A percentile compares a stretch with the other conserved stretches of the same genome.
Conservation (phyloP, 2,888 invertebrate species). For the Ornithoptera priamus region DNA sequence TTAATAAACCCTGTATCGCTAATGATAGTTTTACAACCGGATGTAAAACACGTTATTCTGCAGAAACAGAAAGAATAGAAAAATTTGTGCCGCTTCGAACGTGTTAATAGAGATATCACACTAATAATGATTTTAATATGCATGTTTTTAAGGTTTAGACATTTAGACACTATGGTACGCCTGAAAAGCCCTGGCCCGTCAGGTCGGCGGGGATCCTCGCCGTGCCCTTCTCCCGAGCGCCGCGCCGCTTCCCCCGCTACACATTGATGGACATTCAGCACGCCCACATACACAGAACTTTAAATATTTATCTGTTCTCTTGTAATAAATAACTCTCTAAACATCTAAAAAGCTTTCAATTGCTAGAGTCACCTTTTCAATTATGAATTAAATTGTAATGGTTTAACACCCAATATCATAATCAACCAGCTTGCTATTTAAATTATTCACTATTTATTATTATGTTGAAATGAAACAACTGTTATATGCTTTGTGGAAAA, state of each 20-base stretch:
- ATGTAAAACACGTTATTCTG: too few relatives aligned
- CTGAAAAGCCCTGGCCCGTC: constrained; percentile 84
- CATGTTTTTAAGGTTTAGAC: constrained; percentile 84
- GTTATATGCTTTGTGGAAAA: constrained; percentile 27
- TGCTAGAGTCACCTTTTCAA: background rate
- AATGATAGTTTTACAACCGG: too few relatives aligned
- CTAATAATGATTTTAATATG: background rate
- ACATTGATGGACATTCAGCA: constrained; percentile 42
- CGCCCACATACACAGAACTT: constrained; percentile 2
- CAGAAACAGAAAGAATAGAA: too few relatives aligned
- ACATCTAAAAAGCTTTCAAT: constrained; percentile 39
- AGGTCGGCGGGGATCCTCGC: constrained; percentile 83
- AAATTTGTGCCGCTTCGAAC: too few relatives aligned
- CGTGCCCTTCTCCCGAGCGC: constrained; percentile 85
- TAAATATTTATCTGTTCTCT: constrained; percentile 19
- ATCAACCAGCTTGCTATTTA: background rate
- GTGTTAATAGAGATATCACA: too few relatives aligned
- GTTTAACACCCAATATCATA: background rate
- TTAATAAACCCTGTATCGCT: too few relatives aligned
- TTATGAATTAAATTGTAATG: too few relatives aligned
- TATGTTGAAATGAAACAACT: constrained; percentile 13
- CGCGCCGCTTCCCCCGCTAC: constrained; percentile 62
- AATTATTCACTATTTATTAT: background rate
- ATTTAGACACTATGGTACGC: constrained; percentile 91
- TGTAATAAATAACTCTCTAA: constrained; percentile 48